phyloP scores from a whole-genome alignment of 92 coral and sea anemone species.

The Phymanthus crucifer region DNA sequence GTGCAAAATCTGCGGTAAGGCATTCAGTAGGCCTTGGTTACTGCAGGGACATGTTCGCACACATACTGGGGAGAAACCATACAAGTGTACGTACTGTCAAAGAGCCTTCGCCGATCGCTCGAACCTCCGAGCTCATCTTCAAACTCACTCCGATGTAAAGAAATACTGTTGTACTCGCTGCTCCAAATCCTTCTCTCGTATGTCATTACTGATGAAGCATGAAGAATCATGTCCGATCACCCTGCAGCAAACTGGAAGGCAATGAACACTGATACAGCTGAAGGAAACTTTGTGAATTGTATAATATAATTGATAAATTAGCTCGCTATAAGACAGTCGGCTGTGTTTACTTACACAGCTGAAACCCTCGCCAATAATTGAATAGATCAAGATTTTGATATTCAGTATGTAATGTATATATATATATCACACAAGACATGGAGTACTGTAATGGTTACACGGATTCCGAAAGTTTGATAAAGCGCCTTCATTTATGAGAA shows the following conservation, averaged over 20 bases:
- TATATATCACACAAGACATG: neutral
- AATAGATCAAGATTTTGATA: neutral
- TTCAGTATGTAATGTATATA: neutral
- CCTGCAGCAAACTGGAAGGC: neutral
- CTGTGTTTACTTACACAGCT: neutral
- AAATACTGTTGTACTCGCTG: constrained; percentile 76
- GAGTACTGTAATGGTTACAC: neutral
- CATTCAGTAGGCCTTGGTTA: constrained; percentile 93
- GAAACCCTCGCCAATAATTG: neutral
- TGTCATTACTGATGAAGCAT: constrained; percentile 81
- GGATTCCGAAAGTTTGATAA: neutral
- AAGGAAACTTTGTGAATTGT: neutral
- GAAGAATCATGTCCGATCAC: constrained; percentile 43
- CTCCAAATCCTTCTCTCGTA: constrained; percentile 78
- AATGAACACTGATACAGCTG: neutral
- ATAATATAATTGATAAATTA: constrained; percentile 6
- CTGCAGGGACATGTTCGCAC: constrained; percentile 91
- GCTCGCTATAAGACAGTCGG: neutral
- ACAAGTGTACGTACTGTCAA: constrained; percentile 74
- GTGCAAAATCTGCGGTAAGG: constrained; percentile 87
- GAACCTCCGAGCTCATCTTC: constrained; percentile 86
- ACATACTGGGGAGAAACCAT: constrained; percentile 91
- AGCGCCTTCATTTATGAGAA: neutral
- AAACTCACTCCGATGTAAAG: constrained; percentile 88
- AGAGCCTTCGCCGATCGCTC: constrained; percentile 96